Percentiles rank a stretch among this genome's conserved stretches.
phyloP scores from a whole-genome alignment of 2,888 invertebrate species.

The Agonum fuliginosum region DNA sequence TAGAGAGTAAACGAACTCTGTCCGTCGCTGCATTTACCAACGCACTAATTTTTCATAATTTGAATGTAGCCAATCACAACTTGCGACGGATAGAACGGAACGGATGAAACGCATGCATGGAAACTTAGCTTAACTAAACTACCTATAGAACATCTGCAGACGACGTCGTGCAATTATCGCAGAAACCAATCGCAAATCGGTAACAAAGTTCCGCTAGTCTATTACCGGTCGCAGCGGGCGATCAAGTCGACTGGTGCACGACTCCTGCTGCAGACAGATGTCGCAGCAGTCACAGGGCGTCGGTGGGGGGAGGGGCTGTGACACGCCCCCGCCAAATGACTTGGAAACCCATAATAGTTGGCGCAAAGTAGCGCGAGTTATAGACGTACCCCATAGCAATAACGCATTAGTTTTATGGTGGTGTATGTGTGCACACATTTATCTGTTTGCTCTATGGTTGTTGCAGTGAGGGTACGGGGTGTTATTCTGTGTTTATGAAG shows the following conservation, averaged over 20 bases:
- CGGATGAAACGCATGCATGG: no score
- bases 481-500: neutral
- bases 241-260: slow-evolving; percentile 33
- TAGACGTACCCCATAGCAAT: slow-evolving; percentile 17
- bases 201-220: slow-evolving; percentile 57
- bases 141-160: no score
- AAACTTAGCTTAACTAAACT: no score
- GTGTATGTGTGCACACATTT: neutral
- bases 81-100: no score
- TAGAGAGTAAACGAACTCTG: no score
- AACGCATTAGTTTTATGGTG: slow-evolving; percentile 43
- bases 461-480: neutral
- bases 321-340: slow-evolving; percentile 55
- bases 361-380: slow-evolving; percentile 16
- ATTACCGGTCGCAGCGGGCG: slow-evolving; percentile 61
- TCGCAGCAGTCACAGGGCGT: neutral
- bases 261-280: slow-evolving; percentile 56
- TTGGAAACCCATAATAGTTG: slow-evolving; percentile 54
- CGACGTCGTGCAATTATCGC: neutral
- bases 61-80: no score
- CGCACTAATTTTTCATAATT: no score
- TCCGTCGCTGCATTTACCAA: no score
- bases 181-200: slow-evolving; percentile 19
- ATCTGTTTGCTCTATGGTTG: neutral
- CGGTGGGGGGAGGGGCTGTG: neutral